Conservation (phyloP, 1,140 invertebrate genomes). For the Rhopalosiphum maidis region DNA sequence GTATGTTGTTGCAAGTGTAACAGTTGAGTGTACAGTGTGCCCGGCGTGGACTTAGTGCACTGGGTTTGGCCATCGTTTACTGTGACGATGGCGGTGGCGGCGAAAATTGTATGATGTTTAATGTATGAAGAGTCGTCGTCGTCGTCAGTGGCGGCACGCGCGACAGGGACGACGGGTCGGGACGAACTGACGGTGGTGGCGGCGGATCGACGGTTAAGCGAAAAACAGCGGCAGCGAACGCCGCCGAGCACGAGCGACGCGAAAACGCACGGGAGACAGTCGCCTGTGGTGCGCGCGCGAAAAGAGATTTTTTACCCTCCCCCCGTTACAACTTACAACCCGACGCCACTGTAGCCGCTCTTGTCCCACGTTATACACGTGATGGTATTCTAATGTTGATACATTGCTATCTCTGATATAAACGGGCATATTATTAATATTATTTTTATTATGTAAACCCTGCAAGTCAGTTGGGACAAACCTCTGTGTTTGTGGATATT, state of each 20-base stretch:
- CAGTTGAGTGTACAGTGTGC: conserved; percentile 77
- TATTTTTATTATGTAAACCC: neutral
- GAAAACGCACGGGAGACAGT: conserved; percentile 24
- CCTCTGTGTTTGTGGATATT: neutral
- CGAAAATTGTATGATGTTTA: conserved; percentile 60
- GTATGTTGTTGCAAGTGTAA: conserved; percentile 71
- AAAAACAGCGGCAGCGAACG: neutral
- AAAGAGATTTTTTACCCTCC: conserved; percentile 17
- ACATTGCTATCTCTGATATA: neutral
- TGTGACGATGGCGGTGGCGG: conserved; percentile 59
- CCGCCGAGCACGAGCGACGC: neutral
- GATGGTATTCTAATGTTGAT: neutral
- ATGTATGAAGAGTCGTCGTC: conserved; percentile 59
- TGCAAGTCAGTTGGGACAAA: neutral
- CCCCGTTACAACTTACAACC: too few species aligned
- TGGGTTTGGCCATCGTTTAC: conserved; percentile 55
- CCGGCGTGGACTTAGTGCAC: conserved; percentile 71
- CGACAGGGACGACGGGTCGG: conserved; percentile 60
- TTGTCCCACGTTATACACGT: neutral
- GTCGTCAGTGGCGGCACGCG: neutral
- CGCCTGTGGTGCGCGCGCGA: neutral
- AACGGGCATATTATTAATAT: neutral
- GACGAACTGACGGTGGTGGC: conserved; percentile 61
- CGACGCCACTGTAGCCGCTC: neutral
- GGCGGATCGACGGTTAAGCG: conserved; percentile 58